Evolutionary conservation across 2,888 invertebrate species (phyloP).

Genomic region (Drosophila glabriapex): DNA sequence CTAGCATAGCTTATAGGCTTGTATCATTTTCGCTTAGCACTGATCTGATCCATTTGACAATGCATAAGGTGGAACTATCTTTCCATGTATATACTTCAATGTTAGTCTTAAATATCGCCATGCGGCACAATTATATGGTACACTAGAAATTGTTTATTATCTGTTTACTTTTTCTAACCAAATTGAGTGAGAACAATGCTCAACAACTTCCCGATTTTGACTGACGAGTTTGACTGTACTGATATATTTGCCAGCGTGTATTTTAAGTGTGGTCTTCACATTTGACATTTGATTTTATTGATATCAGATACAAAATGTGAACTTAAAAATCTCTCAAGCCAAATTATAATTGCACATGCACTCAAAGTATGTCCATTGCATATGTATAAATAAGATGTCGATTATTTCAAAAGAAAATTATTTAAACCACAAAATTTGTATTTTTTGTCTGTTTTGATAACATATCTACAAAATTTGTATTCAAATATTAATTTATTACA

Average conservation of each 20-base stretch:
- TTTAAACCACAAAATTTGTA: background rate
- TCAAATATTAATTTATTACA: background rate
- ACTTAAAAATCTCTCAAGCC: background rate
- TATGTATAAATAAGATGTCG: background rate
- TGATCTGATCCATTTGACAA: conserved; percentile 1
- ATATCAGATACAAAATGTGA: background rate
- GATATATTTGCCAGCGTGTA: background rate
- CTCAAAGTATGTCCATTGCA: background rate
- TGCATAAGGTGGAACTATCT: background rate
- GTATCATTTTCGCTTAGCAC: background rate
- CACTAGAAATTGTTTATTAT: background rate
- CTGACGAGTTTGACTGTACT: background rate
- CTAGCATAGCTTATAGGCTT: background rate
- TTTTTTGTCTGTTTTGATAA: background rate
- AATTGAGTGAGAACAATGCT: background rate
- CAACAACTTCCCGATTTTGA: background rate
- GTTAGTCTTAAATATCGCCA: conserved; percentile 9
- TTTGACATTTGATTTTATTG: background rate
- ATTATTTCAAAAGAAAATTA: background rate
- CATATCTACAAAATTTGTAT: background rate
- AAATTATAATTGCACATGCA: background rate
- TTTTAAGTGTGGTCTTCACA: background rate
- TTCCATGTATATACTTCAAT: conserved; percentile 18
- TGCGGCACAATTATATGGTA: conserved; percentile 3
- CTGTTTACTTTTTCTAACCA: background rate